Conservation (phyloP, 2,797 vertebrate species). For the Neosilurus hyrtlii region DNA sequence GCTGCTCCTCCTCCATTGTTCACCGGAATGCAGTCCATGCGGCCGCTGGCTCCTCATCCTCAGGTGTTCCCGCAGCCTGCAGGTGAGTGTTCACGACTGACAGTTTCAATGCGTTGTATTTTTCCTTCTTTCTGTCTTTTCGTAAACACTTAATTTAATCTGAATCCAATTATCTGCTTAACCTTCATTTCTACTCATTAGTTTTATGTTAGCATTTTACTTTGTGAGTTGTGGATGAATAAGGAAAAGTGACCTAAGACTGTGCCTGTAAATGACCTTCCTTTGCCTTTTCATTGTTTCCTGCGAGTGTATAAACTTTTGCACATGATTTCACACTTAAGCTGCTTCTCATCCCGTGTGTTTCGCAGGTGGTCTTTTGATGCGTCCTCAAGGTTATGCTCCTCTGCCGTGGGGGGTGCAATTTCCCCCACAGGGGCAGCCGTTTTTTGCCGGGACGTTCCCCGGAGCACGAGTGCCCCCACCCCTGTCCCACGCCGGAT, state of each 20-base stretch:
- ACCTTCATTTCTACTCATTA: no score
- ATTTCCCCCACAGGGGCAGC: slow-evolving; percentile 74
- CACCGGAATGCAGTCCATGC: slow-evolving; percentile 77
- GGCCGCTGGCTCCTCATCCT: slow-evolving; percentile 76
- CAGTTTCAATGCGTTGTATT: neutral
- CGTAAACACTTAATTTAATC: neutral
- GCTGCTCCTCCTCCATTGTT: slow-evolving; percentile 78
- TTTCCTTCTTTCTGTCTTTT: neutral
- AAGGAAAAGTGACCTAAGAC: neutral
- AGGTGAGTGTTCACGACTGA: slow-evolving; percentile 73
- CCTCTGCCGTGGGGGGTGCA: slow-evolving; percentile 81
- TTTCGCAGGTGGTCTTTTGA: slow-evolving; percentile 69
- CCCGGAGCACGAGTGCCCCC: slow-evolving; percentile 71
- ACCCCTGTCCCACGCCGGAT: slow-evolving; percentile 73
- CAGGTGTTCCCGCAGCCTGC: slow-evolving; percentile 80
- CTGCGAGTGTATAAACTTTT: neutral
- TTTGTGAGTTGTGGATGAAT: neutral
- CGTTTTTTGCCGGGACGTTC: slow-evolving; percentile 81
- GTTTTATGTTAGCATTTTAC: no score
- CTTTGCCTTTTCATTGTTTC: neutral
- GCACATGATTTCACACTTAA: neutral
- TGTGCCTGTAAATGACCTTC: neutral
- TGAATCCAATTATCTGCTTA: neutral
- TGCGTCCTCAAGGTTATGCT: slow-evolving; percentile 80
- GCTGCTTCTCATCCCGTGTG: neutral